These are phyloP conservation scores for Carettochelys insculpta DNA, from an alignment of 2,113 vertebrate species.

Conservation along the genomic window DNA sequence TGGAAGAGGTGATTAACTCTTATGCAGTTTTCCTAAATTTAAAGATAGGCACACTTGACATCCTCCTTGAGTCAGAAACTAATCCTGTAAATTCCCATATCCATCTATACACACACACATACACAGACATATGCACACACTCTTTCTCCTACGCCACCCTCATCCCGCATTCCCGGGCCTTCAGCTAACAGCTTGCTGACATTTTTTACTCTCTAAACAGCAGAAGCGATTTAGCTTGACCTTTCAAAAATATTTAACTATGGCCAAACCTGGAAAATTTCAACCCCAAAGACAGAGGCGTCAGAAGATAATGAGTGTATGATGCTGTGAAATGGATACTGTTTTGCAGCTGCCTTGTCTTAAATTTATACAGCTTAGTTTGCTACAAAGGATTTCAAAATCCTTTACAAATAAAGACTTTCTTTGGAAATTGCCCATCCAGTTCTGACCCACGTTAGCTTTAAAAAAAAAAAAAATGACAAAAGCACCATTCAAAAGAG, in stretches of 20 bases:
- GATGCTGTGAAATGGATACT: conserved; percentile 2
- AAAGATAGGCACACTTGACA: conserved; percentile 57
- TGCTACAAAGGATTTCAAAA: neutral
- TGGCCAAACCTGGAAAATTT: conserved; percentile 27
- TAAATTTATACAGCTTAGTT: neutral
- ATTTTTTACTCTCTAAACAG: conserved; percentile 52
- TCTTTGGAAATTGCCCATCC: conserved; percentile 11
- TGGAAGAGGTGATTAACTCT: conserved; percentile 33
- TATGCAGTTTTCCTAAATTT: conserved; percentile 47
- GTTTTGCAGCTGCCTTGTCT: conserved; percentile 3
- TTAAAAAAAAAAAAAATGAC: neutral
- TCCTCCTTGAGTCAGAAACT: neutral
- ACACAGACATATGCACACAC: neutral
- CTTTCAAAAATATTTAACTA: conserved; percentile 16
- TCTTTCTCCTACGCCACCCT: neutral
- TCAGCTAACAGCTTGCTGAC: conserved; percentile 6
- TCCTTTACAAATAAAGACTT: conserved; percentile 8
- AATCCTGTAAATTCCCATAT: neutral
- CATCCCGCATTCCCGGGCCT: neutral
- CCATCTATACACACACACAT: neutral
- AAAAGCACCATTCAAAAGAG: neutral
- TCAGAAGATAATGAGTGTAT: neutral
- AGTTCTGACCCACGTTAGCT: neutral
- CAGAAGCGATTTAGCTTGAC: conserved; percentile 32
- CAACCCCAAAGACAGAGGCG: neutral